A percentile compares a stretch with the other conserved stretches of the same genome.
These are phyloP conservation scores for Dipodomys stephensi DNA, from an alignment of 2,113 vertebrate species.

Conservation along the genomic window DNA sequence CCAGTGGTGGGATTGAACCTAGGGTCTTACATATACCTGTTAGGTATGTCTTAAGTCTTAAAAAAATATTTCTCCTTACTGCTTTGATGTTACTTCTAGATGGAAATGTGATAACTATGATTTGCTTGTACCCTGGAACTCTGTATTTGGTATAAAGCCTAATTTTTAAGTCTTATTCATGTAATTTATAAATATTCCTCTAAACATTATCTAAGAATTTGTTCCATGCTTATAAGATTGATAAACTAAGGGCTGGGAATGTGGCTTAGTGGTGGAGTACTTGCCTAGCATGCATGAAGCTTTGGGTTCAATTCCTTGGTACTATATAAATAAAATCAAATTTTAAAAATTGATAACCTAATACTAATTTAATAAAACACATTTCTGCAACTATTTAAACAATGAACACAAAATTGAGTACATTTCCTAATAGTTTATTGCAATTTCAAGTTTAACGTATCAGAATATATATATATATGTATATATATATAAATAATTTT, in stretches of 20 bases:
- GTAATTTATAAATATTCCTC: slow-evolving; percentile 21
- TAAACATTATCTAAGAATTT: slow-evolving; percentile 33
- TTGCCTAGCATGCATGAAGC: too few species aligned
- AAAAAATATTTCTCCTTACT: background rate
- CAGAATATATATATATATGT: background rate
- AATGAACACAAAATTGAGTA: background rate
- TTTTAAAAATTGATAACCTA: too few species aligned
- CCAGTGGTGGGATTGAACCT: background rate
- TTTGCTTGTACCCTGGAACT: background rate
- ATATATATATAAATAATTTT: too few species aligned
- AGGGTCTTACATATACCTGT: background rate
- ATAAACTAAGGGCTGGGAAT: background rate
- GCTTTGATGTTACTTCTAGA: background rate
- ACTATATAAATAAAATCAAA: too few species aligned
- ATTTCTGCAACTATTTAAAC: background rate
- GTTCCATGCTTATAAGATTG: background rate
- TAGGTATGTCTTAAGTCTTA: background rate
- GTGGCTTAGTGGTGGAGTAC: too few species aligned
- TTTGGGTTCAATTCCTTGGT: too few species aligned
- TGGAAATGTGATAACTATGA: background rate
- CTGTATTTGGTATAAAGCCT: background rate
- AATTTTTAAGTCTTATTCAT: slow-evolving; percentile 32
- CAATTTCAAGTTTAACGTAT: background rate
- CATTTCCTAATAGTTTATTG: background rate
- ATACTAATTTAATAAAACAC: slow-evolving; percentile 2